Evolutionary conservation across 2,797 vertebrate genomes (phyloP), one percentile per base, ranked within the genome.

Genomic region (Amblyopsis hoosieri): DNA sequence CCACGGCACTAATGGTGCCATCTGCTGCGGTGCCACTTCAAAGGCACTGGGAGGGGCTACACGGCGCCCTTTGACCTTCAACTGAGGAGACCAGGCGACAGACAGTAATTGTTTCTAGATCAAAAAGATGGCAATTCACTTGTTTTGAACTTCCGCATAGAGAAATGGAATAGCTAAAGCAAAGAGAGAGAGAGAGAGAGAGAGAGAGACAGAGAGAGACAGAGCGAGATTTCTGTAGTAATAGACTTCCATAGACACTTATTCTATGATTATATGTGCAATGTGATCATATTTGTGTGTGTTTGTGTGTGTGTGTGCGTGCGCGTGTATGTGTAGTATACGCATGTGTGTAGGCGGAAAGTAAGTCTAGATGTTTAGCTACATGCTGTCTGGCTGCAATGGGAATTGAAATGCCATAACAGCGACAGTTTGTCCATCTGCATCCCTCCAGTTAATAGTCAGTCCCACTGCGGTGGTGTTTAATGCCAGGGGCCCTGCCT

Each of bases 81-180:
- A 60, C 75, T 42, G 74, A 88, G 84, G 81, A 89, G 74, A 74
- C 82, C 62, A 60, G 15, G 76, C 69, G 68, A 76, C 75, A 89
- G 33, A 90, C 89, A 74, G 79, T 87, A 86, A 85, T 85, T 87
- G 87, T 90, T 90, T 91, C 88, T 74, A 89, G 88, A 91, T 91
- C 83, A 93, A 91, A 84, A 82, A 89, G 81, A 90, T 91, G 23
- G 93, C 92, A 92, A 90, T 90, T 91, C 82, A 55, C 76, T 74
- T 79, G 85, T 89, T 83, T 90, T 90, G 87, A 91, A 86, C 82
- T 88, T 90, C 4, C 15, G 57, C 58, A 78, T 68, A 74, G 60
- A 59, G 71, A 68, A 79, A 78, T 37, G 29, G 57, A 86, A 80
- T 80, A 75, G 72, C 70, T 79, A 67, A 58, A 77, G 60, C 66